These are phyloP conservation scores for Scyliorhinus canicula DNA, from an alignment of 2,797 vertebrate species.

Conservation along the genomic window DNA sequence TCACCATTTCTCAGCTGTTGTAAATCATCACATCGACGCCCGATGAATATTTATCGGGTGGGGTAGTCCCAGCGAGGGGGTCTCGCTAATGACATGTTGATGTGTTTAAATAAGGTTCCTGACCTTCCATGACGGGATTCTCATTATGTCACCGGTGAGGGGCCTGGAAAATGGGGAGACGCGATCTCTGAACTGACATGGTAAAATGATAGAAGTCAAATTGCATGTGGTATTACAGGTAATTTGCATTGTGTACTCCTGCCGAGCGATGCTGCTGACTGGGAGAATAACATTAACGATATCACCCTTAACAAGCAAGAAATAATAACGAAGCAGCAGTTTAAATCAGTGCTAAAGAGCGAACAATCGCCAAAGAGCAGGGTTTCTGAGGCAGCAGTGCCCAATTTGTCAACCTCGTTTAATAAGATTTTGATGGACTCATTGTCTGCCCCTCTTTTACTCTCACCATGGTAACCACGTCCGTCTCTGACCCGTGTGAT, in stretches of 20 bases:
- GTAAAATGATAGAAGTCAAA: not conserved
- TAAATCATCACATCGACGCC: too few species aligned
- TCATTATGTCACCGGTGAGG: too few species aligned
- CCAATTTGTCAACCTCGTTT: slow-evolving; percentile 18
- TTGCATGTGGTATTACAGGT: not conserved
- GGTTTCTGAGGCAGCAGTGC: not conserved
- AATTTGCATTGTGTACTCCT: not conserved
- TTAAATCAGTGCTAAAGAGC: not conserved
- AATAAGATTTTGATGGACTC: not conserved
- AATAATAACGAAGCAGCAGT: not conserved
- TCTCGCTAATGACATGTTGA: too few species aligned
- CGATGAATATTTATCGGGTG: too few species aligned
- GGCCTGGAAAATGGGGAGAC: too few species aligned
- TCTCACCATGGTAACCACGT: not conserved
- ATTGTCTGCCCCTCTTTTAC: not conserved
- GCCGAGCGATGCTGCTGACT: not conserved
- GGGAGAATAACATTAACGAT: not conserved
- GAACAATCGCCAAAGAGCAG: not conserved
- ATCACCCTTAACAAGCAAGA: not conserved
- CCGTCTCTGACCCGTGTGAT: not conserved
- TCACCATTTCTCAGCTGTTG: too few species aligned
- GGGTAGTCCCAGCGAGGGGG: too few species aligned
- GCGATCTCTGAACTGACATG: not conserved
- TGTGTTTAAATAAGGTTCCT: too few species aligned
- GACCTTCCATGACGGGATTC: too few species aligned